Evolutionary conservation across 2,797 vertebrate species (phyloP).

Genomic region (Choloepus didactylus): DNA sequence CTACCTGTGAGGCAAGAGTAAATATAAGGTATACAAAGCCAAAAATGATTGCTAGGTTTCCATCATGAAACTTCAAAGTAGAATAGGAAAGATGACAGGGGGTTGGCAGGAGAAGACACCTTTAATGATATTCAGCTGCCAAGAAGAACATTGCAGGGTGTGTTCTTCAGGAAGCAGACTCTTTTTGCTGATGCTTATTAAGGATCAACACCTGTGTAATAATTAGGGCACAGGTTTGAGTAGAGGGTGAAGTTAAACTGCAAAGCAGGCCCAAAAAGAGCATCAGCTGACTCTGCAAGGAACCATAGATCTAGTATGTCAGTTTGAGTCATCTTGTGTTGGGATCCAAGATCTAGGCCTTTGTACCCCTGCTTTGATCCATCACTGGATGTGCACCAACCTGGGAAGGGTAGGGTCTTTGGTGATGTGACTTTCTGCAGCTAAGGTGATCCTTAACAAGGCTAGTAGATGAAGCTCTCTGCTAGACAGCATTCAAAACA

Average conservation of each 20-base stretch:
- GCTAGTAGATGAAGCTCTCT: not conserved
- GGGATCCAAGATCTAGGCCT: not conserved
- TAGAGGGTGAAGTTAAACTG: not conserved
- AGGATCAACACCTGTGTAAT: no score
- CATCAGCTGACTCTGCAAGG: not conserved
- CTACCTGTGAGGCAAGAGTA: not conserved
- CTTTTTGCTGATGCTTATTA: not conserved
- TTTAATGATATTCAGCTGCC: not conserved
- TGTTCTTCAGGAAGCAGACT: not conserved
- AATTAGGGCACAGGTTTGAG: not conserved
- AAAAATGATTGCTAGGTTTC: not conserved
- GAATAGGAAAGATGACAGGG: not conserved
- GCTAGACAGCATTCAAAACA: not conserved
- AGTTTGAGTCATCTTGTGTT: not conserved
- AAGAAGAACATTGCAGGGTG: not conserved
- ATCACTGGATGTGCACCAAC: not conserved
- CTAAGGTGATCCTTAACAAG: accelerated
- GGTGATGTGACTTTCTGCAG: not conserved
- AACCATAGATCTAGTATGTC: not conserved
- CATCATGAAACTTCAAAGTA: not conserved
- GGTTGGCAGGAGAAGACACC: not conserved
- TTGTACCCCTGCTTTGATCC: not conserved
- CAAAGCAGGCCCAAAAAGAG: not conserved
- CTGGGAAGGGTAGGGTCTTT: not conserved
- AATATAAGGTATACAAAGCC: not conserved